Evolutionary conservation across 2,113 vertebrate genomes (phyloP).

Genomic region (Sterrhoptilus dennistouni): DNA sequence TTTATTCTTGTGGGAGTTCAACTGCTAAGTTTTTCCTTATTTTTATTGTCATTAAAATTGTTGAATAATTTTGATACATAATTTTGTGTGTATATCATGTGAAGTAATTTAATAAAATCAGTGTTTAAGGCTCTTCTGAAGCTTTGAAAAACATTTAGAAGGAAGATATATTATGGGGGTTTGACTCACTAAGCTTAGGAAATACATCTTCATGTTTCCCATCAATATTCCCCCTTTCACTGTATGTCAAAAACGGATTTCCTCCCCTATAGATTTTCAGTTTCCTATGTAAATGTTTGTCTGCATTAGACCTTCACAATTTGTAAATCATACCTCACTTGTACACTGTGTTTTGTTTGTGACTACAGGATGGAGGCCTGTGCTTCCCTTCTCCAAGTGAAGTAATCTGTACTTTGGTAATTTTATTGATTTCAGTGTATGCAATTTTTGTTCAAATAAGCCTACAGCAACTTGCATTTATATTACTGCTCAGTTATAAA

Average conservation of each 20-base stretch:
- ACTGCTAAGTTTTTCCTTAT: slow-evolving; percentile 5
- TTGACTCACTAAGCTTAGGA: not conserved
- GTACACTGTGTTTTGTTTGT: not conserved
- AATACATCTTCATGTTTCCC: not conserved
- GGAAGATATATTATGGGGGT: not conserved
- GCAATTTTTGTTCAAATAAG: not conserved
- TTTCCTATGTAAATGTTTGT: not conserved
- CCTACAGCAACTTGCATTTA: not conserved
- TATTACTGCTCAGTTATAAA: slow-evolving; percentile 18
- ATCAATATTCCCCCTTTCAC: not conserved
- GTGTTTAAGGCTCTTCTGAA: not conserved
- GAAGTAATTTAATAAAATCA: not conserved
- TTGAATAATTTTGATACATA: slow-evolving; percentile 19
- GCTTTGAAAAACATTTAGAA: not conserved
- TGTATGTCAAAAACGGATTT: not conserved
- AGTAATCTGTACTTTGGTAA: not conserved
- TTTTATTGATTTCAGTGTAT: not conserved
- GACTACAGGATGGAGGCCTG: not conserved
- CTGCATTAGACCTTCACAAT: not conserved
- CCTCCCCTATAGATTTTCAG: not conserved
- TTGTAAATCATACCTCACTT: not conserved
- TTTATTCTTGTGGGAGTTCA: slow-evolving; percentile 27
- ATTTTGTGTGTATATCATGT: not conserved
- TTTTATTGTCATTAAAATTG: slow-evolving; percentile 39
- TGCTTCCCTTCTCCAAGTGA: not conserved